These are phyloP conservation scores for Lithophane semibrunnea DNA, from an alignment of 2,888 invertebrate species.

Conservation along the genomic window DNA sequence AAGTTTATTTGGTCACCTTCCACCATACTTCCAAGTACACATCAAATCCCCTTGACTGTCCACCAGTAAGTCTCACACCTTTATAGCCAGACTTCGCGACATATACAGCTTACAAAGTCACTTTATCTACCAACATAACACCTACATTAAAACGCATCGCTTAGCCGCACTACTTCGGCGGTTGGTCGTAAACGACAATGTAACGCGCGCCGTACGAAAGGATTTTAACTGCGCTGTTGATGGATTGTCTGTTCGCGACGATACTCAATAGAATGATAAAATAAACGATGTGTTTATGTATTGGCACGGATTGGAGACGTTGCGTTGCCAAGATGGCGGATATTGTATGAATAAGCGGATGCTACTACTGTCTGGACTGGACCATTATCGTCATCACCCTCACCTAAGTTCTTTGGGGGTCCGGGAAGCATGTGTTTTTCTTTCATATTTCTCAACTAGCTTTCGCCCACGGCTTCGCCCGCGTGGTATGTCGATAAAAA, in stretches of 20 bases:
- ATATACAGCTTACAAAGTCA: constrained; percentile 65
- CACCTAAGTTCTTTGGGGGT: background rate
- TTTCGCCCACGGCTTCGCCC: no score
- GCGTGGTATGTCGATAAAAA: no score
- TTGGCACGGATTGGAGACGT: constrained; percentile 18
- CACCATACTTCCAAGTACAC: background rate
- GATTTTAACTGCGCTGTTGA: constrained; percentile 64
- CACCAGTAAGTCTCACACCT: constrained; percentile 58
- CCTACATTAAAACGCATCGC: constrained; percentile 64
- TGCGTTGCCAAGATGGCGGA: constrained; percentile 21
- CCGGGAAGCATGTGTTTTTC: background rate
- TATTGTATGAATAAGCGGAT: background rate
- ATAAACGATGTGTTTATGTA: constrained; percentile 54
- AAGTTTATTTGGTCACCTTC: background rate
- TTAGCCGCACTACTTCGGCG: constrained; percentile 49
- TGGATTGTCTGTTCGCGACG: constrained; percentile 56
- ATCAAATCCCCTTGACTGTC: background rate
- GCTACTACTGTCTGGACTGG: no score
- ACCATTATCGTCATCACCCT: background rate
- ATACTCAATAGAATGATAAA: constrained; percentile 51
- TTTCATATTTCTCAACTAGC: background rate
- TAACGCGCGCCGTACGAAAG: constrained; percentile 56
- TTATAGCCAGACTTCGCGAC: constrained; percentile 62
- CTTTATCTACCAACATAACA: constrained; percentile 61
- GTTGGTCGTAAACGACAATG: constrained; percentile 66